Base-by-base conservation (phyloP, 2,113 vertebrate genomes). In the Corythaixoides concolor region DNA sequence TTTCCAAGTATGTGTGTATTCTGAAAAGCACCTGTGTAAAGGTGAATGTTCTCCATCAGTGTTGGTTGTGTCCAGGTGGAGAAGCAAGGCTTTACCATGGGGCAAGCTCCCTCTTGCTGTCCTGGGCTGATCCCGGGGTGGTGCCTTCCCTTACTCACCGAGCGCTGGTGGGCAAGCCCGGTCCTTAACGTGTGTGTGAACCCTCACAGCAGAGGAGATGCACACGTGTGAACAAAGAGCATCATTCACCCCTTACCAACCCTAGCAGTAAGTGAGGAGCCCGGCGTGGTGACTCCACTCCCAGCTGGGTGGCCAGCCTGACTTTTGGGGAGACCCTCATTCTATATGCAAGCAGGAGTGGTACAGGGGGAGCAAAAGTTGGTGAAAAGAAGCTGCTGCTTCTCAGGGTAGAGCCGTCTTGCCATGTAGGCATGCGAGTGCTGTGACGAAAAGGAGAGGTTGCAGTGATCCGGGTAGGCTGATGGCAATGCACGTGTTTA, bases 191-290 rank as follows among this genome's bases (percentile, higher is more conserved):
- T 52, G 28, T 6, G 22, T 35, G 33, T 67, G 58, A 47, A 16
- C 22, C 35, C 59, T 90, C 0, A 0, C 52, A 45, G 22, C 53
- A 47, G 45, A 74, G 62, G 62, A 67, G 19, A 6, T 59, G 43
- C 45, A 43, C 21, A 15, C 0, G 0, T 39, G 28, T 41, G 35
- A 85, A 39, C 0, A 3, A 67, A 69, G 56, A 72, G 18, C 6
- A 0, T 50, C 7, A 0, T 43, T 67, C 2, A 0, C 28, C 67
- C 28, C 21, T 60, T 47, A 26, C 23, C 27, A 32, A 2, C 32
- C 49, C 56, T n/a, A 75, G 83, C 64, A 50, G 39, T 11, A 17
- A 62, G 52, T 0, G 0, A 56, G 88, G 58, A 60, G 32, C 50
- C 35, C 1, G 3, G 19, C 3, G 0, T 45, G 64, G 37, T 33